A percentile compares a stretch with the other conserved stretches of the same genome.
Conservation (phyloP, 1,140 invertebrate species). For the Platyura marginata region DNA sequence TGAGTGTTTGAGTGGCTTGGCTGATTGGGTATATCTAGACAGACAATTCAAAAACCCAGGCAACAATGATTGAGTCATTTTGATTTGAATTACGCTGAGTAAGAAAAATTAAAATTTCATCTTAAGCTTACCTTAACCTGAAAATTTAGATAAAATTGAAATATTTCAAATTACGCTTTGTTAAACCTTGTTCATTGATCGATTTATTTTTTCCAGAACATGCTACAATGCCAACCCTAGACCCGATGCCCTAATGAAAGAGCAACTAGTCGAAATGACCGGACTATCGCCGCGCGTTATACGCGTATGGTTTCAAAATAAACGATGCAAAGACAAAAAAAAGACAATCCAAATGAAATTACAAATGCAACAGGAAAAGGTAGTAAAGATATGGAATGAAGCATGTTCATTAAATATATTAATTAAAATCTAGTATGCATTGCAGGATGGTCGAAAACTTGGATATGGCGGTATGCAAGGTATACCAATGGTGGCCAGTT, state of each 20-base stretch:
- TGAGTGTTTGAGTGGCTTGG: too few relatives aligned
- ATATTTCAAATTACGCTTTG: too few relatives aligned
- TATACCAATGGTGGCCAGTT: slow-evolving; percentile 91
- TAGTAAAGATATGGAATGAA: too few relatives aligned
- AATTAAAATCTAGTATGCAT: neutral
- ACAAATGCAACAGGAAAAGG: slow-evolving; percentile 95
- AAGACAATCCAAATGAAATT: slow-evolving; percentile 91
- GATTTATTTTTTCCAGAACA: slow-evolving; percentile 35
- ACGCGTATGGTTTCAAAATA: slow-evolving; percentile 98
- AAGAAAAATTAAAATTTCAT: too few relatives aligned
- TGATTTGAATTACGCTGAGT: too few relatives aligned
- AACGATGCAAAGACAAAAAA: slow-evolving; percentile 98
- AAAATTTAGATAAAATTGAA: too few relatives aligned
- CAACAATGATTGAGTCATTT: too few relatives aligned
- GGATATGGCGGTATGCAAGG: slow-evolving; percentile 85
- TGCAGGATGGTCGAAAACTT: slow-evolving; percentile 78
- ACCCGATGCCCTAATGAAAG: slow-evolving; percentile 98
- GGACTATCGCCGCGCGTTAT: slow-evolving; percentile 88
- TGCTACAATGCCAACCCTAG: slow-evolving; percentile 95
- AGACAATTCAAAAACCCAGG: too few relatives aligned
- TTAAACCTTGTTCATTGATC: too few relatives aligned
- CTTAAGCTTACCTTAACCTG: too few relatives aligned
- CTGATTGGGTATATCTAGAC: too few relatives aligned
- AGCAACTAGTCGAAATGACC: slow-evolving; percentile 98
- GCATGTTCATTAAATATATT: too few relatives aligned